Percentiles rank a stretch among this genome's conserved stretches.
These are phyloP conservation scores for Diloba caeruleocephala DNA, from an alignment of 2,888 invertebrate species.

Conservation along the genomic window DNA sequence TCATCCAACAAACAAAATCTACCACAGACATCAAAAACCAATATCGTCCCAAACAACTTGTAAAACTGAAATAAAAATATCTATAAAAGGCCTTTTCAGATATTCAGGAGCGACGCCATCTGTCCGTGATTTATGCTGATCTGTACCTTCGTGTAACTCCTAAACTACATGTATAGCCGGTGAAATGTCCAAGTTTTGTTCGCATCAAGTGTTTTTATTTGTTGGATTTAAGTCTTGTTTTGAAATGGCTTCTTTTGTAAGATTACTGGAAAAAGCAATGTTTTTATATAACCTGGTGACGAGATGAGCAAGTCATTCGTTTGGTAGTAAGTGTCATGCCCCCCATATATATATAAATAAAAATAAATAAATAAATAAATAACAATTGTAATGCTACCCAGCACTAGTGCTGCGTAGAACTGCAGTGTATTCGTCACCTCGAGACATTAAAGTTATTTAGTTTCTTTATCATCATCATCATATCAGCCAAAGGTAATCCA, in stretches of 20 bases:
- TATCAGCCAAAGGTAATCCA: no score
- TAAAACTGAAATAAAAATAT: slow-evolving; percentile 41
- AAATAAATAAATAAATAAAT: no score
- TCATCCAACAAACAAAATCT: slow-evolving; percentile 5
- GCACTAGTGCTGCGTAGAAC: no score
- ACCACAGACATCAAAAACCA: slow-evolving; percentile 8
- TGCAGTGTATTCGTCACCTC: no score
- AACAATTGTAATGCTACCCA: no score
- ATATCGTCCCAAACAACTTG: slow-evolving; percentile 31
- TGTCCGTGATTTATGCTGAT: slow-evolving; percentile 73
- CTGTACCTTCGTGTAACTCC: slow-evolving; percentile 60
- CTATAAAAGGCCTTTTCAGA: slow-evolving; percentile 53
- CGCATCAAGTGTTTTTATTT: slow-evolving; percentile 6
- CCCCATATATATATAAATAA: no score
- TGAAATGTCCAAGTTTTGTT: slow-evolving; percentile 18
- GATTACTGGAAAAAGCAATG: no score
- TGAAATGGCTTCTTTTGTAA: neutral
- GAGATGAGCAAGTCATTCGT: no score
- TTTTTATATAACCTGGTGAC: no score
- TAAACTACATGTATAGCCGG: slow-evolving; percentile 43
- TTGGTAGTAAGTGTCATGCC: no score
- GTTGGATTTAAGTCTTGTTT: slow-evolving; percentile 1
- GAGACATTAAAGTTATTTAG: no score
- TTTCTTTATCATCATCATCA: no score
- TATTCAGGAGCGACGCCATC: slow-evolving; percentile 63